Evolutionary conservation across 1,140 invertebrate genomes (phyloP), one percentile per base, ranked within the genome.

Genomic region (Holotrichia oblita): DNA sequence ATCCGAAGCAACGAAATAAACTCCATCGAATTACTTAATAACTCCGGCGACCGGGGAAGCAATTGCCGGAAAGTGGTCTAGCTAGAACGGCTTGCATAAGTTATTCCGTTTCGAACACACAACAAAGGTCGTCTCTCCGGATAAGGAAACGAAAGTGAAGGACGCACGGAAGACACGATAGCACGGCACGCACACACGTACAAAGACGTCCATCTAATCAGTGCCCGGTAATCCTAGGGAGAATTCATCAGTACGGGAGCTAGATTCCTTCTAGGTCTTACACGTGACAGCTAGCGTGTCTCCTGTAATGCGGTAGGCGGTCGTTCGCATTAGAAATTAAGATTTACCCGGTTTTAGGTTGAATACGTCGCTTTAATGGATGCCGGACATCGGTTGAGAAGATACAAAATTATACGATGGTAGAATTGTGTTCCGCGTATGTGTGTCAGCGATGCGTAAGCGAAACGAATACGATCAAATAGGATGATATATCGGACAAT

Each of bases 61-160:
- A 55, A 55, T 55, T 55, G 48, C 48, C 48, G 48, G 48, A 17
- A 55, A 55, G 48, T 55, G 17, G 48, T 55, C 48, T 17, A 17
- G 12, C 14, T n/a, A 34, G 27, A 4, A 34, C 48, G 48, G 14
- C 48, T 44, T n/a, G 48, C 48, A 17, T 55, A 55, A 55, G 48
- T 55, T 55, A 55, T 55, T 55, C 48, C 48, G 48, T 6, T 17
- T 6, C 48, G 48, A n/a, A 55, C 48, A 55, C n/a, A 55, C 14
- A 17, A 55, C 48, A 17, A 55, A 34, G 27, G 27, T 34, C 27
- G 27, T 34, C 27, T 34, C 27, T 34, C 27, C 27, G 42, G 42
- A 44, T 44, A 14, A 55, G 48, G 48, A 55, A 55, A 55, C 48
- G 48, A 55, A 55, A 55, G 48, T 55, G 48, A 55, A 55, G 48